A percentile compares a stretch with the other conserved stretches of the same genome.
Conservation (phyloP, 2,888 invertebrate species). For the Ophioninae sp. region DNA sequence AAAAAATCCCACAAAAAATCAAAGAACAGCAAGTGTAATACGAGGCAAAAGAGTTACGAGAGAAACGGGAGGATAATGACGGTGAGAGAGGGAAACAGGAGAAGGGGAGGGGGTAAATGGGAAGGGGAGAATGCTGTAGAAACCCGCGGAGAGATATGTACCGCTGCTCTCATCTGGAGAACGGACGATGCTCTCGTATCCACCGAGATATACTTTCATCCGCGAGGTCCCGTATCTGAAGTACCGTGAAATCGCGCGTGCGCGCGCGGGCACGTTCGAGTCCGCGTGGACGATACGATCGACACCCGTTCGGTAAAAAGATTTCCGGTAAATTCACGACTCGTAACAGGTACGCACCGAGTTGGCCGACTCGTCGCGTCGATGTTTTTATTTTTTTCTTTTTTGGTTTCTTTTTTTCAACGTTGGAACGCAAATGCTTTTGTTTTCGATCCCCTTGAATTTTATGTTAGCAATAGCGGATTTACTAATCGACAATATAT, state of each 20-base stretch:
- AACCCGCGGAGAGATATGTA: constrained; percentile 15
- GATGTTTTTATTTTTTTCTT: background rate
- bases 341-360: background rate
- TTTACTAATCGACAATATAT: no score
- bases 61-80: background rate
- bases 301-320: background rate
- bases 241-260: constrained; percentile 45
- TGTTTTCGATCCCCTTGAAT: no score
- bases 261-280: constrained; percentile 1
- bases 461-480: no score
- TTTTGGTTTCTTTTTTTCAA: no score
- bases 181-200: constrained; percentile 9
- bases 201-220: constrained; percentile 20
- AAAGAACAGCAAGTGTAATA: constrained; percentile 1
- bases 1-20: background rate
- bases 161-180: constrained; percentile 21
- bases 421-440: no score
- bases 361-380: background rate
- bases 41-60: background rate
- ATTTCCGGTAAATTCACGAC: constrained; percentile 11
- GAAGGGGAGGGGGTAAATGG: background rate
- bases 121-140: background rate
- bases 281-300: constrained; percentile 18
- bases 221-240: constrained; percentile 43
- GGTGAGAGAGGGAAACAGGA: background rate